Percentiles rank a stretch among this genome's conserved stretches.
These are phyloP conservation scores for Noctua pronuba DNA, from an alignment of 2,888 invertebrate species.

Conservation along the genomic window DNA sequence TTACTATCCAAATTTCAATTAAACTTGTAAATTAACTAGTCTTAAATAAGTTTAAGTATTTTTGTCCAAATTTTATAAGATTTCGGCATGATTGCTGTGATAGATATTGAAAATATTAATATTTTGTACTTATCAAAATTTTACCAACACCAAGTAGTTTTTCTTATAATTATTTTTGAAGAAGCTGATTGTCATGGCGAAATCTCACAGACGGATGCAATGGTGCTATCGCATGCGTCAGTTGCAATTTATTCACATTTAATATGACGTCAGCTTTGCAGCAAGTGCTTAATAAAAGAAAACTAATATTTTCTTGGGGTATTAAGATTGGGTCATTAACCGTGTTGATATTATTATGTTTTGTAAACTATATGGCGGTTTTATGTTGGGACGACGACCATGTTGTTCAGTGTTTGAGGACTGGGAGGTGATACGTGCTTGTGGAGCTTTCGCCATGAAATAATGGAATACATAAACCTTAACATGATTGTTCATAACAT, in stretches of 20 bases:
- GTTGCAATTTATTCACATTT: conserved; percentile 39
- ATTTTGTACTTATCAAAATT: conserved; percentile 78
- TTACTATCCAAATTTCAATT: conserved; percentile 69
- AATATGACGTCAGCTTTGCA: conserved; percentile 41
- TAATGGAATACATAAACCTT: conserved; percentile 44
- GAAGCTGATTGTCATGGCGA: conserved; percentile 58
- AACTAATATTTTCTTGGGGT: conserved; percentile 50
- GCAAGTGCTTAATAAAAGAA: conserved; percentile 34
- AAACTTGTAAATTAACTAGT: conserved; percentile 81
- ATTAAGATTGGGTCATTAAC: conserved; percentile 60
- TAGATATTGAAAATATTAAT: conserved; percentile 75
- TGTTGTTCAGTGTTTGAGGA: conserved; percentile 22
- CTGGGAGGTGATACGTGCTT: conserved; percentile 39
- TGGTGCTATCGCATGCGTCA: conserved; percentile 63
- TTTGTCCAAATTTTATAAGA: conserved; percentile 78
- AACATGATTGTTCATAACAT: conserved; percentile 48
- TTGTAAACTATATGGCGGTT: conserved; percentile 57
- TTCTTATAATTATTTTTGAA: conserved; percentile 62
- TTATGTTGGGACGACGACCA: conserved; percentile 28
- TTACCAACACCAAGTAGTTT: conserved; percentile 66
- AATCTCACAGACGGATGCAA: conserved; percentile 56
- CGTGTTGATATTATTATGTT: conserved; percentile 71
- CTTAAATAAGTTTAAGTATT: conserved; percentile 78
- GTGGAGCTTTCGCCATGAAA: conserved; percentile 49
- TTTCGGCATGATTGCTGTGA: conserved; percentile 78